Percentiles rank a stretch among this genome's conserved stretches.
Conservation (phyloP, 1,140 invertebrate genomes). For the Leucophenga varia region DNA sequence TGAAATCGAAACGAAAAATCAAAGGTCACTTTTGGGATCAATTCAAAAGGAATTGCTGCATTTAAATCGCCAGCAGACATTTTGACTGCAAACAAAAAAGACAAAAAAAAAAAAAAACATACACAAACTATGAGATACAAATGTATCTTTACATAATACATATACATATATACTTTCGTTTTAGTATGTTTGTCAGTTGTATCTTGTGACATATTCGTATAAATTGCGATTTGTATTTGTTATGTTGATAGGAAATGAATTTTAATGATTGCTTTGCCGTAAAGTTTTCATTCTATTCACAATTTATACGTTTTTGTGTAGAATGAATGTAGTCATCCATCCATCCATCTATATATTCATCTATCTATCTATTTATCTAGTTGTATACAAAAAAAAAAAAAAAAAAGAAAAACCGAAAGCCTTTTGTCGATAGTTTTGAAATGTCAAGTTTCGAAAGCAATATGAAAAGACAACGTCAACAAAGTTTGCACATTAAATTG, state of each 20-base stretch:
- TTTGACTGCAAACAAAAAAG: conserved; percentile 34
- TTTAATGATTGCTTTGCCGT: conserved; percentile 39
- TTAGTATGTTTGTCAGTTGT: conserved; percentile 15
- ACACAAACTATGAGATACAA: conserved; percentile 1
- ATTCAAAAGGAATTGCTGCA: conserved; percentile 54
- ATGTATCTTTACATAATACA: not conserved
- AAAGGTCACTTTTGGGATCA: conserved; percentile 54
- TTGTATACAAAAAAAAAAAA: no score
- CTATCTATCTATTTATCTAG: no score
- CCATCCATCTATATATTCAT: no score
- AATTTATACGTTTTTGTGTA: not conserved
- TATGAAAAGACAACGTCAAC: no score
- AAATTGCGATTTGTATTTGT: no score
- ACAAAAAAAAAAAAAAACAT: no score
- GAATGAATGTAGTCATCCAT: no score
- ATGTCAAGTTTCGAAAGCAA: no score
- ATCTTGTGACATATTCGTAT: conserved; percentile 36
- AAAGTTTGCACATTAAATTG: conserved; percentile 50
- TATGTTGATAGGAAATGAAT: conserved; percentile 53
- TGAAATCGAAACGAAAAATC: conserved; percentile 52
- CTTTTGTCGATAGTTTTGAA: no score
- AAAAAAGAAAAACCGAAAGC: no score
- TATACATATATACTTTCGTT: conserved; percentile 9
- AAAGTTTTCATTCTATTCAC: not conserved
- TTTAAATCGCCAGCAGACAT: conserved; percentile 50